phyloP scores from a whole-genome alignment of 30 jellyfish, hydroid and myxozoan species.

The Pseudorhiza aurosa region DNA sequence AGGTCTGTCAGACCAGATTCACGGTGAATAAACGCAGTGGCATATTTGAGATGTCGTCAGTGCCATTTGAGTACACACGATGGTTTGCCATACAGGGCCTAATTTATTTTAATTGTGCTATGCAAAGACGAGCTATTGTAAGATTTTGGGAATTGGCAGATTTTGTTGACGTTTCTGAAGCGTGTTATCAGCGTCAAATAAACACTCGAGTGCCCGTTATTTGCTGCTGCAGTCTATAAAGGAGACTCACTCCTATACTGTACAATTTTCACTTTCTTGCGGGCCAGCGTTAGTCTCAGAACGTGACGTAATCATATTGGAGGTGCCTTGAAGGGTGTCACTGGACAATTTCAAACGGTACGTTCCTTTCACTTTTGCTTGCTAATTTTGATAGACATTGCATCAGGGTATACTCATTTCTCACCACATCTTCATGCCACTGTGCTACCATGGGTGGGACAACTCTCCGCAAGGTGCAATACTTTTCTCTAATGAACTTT shows the following conservation, averaged over 20 bases:
- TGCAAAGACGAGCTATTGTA: slow-evolving; percentile 18
- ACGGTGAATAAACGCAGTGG: not conserved
- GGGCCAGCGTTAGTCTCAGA: not conserved
- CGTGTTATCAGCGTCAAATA: slow-evolving; percentile 9
- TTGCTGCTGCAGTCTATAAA: not conserved
- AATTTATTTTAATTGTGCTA: slow-evolving; percentile 5
- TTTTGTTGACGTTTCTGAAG: slow-evolving; percentile 24
- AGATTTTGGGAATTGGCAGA: slow-evolving; percentile 34
- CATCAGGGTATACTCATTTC: too few species aligned
- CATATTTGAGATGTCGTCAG: not conserved
- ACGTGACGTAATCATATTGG: not conserved
- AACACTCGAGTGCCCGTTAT: slow-evolving; percentile 19
- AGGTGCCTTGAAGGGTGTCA: not conserved
- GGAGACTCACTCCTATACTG: not conserved
- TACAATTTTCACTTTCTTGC: not conserved
- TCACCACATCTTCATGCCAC: too few species aligned
- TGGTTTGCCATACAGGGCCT: slow-evolving; percentile 5
- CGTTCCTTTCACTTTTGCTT: not conserved
- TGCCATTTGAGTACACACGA: slow-evolving; percentile 31
- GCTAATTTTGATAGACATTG: too few species aligned
- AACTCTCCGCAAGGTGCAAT: too few species aligned
- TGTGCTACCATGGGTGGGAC: too few species aligned
- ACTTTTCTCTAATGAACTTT: too few species aligned
- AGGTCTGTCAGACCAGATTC: slow-evolving; percentile 1
- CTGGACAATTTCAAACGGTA: not conserved